Base-by-base conservation (phyloP, 2,888 invertebrate genomes). In the Dasypolia templi region DNA sequence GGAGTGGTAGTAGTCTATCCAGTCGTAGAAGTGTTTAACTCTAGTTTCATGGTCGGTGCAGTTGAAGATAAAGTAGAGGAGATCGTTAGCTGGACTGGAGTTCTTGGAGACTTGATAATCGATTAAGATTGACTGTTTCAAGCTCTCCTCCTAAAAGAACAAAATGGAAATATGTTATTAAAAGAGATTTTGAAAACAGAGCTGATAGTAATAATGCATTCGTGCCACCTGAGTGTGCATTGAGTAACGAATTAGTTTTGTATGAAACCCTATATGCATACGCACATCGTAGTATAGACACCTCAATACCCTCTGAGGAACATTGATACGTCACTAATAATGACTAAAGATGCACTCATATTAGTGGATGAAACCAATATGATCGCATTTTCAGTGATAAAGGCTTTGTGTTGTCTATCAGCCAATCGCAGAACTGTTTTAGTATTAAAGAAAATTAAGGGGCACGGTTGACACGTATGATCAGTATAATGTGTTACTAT, bases 71-170 rank as follows among this genome's bases (percentile, higher is more conserved):
- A 91, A 78, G 80, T 89, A 91, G 5, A 90, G 83, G 0, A n/a
- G n/a, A n/a, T n/a, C n/a, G n/a, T n/a, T n/a, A n/a, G n/a, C n/a
- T n/a, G n/a, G n/a, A n/a, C n/a, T n/a, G n/a, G n/a, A n/a, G n/a
- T n/a, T n/a, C n/a, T n/a, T n/a, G n/a, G n/a, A n/a, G n/a, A 89
- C 2, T 76, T 93, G 93, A 68, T 91, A 93, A 80, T 93, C 93
- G 17, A 93, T 88, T 78, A 92, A 81, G 0, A 92, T 75, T 26
- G 87, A 88, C 12, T 90, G 79, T 4, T 82, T 77, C 0, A 87
- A 73, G 5, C 68, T 69, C 1, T 84, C 86, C 22, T 83, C 87
- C 92, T 93, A 88, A 39, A 91, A 90, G 35, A 14, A 29, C 1
- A 42, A 39, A 51, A 44, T 19, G 0, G 0, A 70, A 53, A 49